Conservation (phyloP, 2,888 invertebrate genomes). For the Patella caerulea region DNA sequence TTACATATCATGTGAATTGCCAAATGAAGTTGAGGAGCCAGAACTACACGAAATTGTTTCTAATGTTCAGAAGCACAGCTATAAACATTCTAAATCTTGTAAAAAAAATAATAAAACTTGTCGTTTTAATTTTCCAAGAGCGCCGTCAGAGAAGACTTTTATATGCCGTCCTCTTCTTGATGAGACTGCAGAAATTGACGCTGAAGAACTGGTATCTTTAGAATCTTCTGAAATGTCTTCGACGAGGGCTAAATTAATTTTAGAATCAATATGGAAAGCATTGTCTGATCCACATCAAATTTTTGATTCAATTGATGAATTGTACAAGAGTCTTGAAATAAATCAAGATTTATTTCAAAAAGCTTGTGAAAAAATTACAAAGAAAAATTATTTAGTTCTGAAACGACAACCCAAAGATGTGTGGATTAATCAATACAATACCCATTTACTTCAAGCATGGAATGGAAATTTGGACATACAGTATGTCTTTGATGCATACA, state of each 20-base stretch:
- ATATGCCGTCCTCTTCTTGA: slow-evolving; percentile 10
- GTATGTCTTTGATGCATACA: slow-evolving; percentile 32
- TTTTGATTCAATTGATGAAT: no score
- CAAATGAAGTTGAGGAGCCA: slow-evolving; percentile 22
- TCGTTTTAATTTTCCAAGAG: slow-evolving; percentile 31
- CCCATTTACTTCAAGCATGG: slow-evolving; percentile 25
- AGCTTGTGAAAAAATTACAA: slow-evolving; percentile 8
- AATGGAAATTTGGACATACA: slow-evolving; percentile 33
- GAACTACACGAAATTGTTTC: slow-evolving; percentile 31
- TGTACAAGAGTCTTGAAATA: no score
- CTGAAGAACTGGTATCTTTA: no score
- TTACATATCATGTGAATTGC: slow-evolving; percentile 31
- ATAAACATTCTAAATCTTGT: slow-evolving; percentile 34
- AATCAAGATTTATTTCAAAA: slow-evolving; percentile 10
- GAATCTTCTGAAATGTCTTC: no score
- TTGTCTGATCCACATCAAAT: no score
- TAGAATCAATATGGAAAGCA: no score
- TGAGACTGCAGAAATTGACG: background rate
- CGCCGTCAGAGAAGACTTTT: slow-evolving; percentile 6
- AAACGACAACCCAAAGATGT: background rate
- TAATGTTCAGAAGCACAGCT: slow-evolving; percentile 34
- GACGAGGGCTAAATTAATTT: no score
- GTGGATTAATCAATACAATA: slow-evolving; percentile 23
- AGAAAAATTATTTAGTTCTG: slow-evolving; percentile 6
- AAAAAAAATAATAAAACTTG: slow-evolving; percentile 34